phyloP scores from a whole-genome alignment of 30 jellyfish, hydroid and myxozoan genomes.

The Cassiopea xamachana region DNA sequence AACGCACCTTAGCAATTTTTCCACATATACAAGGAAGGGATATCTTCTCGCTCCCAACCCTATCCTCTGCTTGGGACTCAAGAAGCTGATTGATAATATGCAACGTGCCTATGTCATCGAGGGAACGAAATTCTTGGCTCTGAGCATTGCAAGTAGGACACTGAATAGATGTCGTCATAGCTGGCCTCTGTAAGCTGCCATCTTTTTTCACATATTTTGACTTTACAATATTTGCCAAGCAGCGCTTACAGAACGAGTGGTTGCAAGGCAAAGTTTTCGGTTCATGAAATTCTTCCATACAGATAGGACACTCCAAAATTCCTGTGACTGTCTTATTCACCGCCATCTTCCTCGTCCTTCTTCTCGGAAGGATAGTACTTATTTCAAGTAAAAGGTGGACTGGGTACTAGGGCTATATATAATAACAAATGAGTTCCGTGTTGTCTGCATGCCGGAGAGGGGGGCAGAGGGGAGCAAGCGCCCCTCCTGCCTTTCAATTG shows the following conservation, averaged over 20 bases:
- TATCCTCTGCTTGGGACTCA: neutral
- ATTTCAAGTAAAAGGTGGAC: too few species aligned
- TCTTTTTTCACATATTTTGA: neutral
- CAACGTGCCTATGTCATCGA: neutral
- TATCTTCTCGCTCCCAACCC: neutral
- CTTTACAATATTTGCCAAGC: slow-evolving; percentile 7
- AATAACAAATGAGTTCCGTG: too few species aligned
- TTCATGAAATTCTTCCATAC: neutral
- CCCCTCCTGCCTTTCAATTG: too few species aligned
- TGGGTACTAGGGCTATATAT: too few species aligned
- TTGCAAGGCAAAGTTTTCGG: slow-evolving; percentile 6
- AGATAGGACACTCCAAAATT: neutral
- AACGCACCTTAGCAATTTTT: neutral
- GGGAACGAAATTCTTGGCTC: neutral
- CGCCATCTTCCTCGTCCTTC: neutral
- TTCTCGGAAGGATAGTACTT: too few species aligned
- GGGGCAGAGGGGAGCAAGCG: too few species aligned
- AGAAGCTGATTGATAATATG: neutral
- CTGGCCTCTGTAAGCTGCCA: neutral
- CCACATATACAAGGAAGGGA: neutral
- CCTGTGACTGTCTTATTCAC: neutral
- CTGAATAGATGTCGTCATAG: neutral
- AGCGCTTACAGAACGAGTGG: slow-evolving; percentile 6
- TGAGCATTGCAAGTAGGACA: slow-evolving; percentile 8
- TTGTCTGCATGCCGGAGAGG: too few species aligned